Percentiles rank a stretch among this genome's conserved stretches.
Evolutionary conservation across 2,797 vertebrate species (phyloP).

Genomic region (Columba guinea): DNA sequence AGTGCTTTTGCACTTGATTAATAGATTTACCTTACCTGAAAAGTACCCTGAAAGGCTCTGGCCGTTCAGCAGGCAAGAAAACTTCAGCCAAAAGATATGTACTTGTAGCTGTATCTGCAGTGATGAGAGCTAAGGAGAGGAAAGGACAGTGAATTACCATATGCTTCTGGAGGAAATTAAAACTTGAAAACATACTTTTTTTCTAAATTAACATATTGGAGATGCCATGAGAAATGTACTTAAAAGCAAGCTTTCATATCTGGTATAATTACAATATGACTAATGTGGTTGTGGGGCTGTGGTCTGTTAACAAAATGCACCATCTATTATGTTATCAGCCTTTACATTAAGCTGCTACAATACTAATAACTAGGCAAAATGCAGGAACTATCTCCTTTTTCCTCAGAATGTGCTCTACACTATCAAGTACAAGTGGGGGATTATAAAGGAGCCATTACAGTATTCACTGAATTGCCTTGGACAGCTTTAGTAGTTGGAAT

Average conservation of each 20-base stretch:
- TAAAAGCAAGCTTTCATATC: neutral
- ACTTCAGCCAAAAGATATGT: neutral
- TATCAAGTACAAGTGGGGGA: neutral
- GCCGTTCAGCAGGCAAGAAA: neutral
- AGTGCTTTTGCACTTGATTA: neutral
- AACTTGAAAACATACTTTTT: neutral
- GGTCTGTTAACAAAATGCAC: neutral
- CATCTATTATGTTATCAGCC: neutral
- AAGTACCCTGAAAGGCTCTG: neutral
- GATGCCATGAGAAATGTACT: neutral
- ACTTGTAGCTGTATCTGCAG: neutral
- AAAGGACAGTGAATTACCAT: neutral
- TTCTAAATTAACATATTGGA: neutral
- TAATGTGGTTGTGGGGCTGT: neutral
- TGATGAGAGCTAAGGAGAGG: neutral
- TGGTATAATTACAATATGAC: rapidly evolving
- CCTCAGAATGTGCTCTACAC: neutral
- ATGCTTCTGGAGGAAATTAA: neutral
- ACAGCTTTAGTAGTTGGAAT: neutral
- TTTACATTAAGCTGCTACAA: neutral
- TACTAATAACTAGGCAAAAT: neutral
- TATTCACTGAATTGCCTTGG: neutral
- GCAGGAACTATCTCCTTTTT: neutral
- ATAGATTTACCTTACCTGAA: neutral
- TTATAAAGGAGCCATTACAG: neutral